Base-by-base conservation (phyloP, 2,888 invertebrate genomes). In the Zhuqinia jingwanae region DNA sequence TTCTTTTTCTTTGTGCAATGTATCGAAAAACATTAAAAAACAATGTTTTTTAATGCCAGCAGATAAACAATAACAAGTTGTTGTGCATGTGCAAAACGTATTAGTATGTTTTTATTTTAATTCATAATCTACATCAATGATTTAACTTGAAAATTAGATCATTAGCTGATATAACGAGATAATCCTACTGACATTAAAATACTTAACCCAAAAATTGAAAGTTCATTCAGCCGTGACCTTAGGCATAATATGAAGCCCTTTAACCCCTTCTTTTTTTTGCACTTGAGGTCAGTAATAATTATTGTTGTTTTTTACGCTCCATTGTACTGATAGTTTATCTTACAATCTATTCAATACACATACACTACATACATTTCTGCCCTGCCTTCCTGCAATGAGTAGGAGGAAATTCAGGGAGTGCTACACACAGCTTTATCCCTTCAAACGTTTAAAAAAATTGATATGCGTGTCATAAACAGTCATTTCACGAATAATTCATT, bases 141-240 rank as follows among this genome's bases (percentile, higher is more conserved):
- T 70, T 70, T 27, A 70, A 70, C 70, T 27, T 27, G 25, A 27
- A 70, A 68, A 68, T 68, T 68, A 70, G 70, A 70, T 70, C 70
- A 70, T 50, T 47, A 30, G 47, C 15, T 70, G 70, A 50, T 50
- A 50, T 70, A 70, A 70, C 15, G 27, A 70, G 25, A 70, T 25
- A 70, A 50, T 17, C 10, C 22, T n/a, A 70, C 70, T 70, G 50
- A 70, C 50, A 70, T 47, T 13, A 15, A 36, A 70, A 70, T 45
- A 42, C 2, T 22, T 68, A 36, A 70, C 27, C 70, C 36, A 70
- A 11, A 70, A 70, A 27, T 70, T 70, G 70, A 47, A 70, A 70
- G 47, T 70, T 50, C 27, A 20, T 42, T 47, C 50, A 47, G 8
- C 68, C 5, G 8, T 36, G 36, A 36, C 36, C 8, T 6, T 36